Base-by-base conservation (phyloP, 2,797 vertebrate species). In the Notoglanidium macrostoma region DNA sequence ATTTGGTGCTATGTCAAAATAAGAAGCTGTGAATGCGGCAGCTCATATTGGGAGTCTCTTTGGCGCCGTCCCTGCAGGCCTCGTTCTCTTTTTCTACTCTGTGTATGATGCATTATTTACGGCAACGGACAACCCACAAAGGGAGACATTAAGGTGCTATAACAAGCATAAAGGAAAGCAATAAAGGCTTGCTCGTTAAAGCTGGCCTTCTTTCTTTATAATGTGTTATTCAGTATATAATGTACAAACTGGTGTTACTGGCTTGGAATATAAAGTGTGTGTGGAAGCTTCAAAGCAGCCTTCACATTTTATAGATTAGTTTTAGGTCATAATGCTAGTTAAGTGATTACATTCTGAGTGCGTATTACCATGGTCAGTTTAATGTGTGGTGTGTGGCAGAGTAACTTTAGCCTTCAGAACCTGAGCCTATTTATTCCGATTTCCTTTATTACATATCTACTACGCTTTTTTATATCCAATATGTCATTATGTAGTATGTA, bases 141-240 rank as follows among this genome's bases (percentile, higher is more conserved):
- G 46, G 65, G 82, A 55, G 29, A 68, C 63, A 54, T 83, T 83
- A 83, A 35, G 82, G 29, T 83, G n/a, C 17, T 83, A 21, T 70
- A 83, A 83, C 82, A 83, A 83, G 65, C 81, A 68, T 68, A 35
- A 83, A 54, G 46, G 46, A 83, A 21, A 83, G 81, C 29, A 55
- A 40, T 55, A 70, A 55, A 55, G 32, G 46, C 63, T 83, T 21
- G 14, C 15, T 83, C 49, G 61, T 68, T 83, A 83, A 51, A 54
- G 19, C 12, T 1, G 1, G 46, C 21, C 12, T 29, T n/a, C 23
- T 65, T 67, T 67, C 5, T 72, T 84, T 55, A 84, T 70, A 84
- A 84, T 84, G 46, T 10, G 67, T 72, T 72, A 55, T 72, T 84
- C 61, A 83, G 23, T 5, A 40, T 72, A 12, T 55, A 29, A 83